A percentile compares a stretch with the other conserved stretches of the same genome.
phyloP scores from a whole-genome alignment of 2,797 vertebrate species.

The Enteromius paludinosus region DNA sequence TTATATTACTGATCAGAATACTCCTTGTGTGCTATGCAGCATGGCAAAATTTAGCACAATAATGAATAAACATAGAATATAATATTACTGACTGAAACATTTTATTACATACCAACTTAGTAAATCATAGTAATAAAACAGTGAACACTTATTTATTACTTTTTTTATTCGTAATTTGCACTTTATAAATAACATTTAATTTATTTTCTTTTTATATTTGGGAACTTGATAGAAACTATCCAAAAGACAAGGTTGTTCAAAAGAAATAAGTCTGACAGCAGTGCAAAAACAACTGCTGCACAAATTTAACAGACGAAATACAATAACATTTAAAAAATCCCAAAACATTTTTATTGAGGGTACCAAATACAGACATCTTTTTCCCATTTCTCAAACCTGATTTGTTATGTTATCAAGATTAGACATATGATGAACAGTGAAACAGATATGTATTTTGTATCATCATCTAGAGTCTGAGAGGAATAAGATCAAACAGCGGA shows the following conservation, averaged over 20 bases:
- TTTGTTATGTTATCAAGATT: not conserved
- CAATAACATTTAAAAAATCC: not conserved
- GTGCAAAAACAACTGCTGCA: not conserved
- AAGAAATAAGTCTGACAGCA: not conserved
- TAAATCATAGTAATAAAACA: not conserved
- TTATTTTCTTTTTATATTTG: not conserved
- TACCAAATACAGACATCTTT: not conserved
- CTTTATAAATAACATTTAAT: not conserved
- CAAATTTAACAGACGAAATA: not conserved
- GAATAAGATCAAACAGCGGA: slow-evolving; percentile 69
- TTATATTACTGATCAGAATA: not conserved
- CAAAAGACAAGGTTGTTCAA: not conserved
- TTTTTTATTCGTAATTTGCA: not conserved
- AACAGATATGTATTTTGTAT: slow-evolving; percentile 12
- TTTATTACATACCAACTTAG: not conserved
- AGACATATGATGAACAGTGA: slow-evolving; percentile 67
- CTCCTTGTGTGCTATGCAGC: not conserved
- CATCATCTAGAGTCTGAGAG: slow-evolving; percentile 48
- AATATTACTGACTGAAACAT: not conserved
- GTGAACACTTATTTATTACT: too few relatives aligned
- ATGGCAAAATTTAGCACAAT: not conserved
- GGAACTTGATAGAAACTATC: not conserved
- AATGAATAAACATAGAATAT: not conserved
- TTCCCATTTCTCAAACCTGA: not conserved
- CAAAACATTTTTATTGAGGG: not conserved